Evolutionary conservation across 2,888 invertebrate species (phyloP).

Genomic region (Chloroclysta siterata): DNA sequence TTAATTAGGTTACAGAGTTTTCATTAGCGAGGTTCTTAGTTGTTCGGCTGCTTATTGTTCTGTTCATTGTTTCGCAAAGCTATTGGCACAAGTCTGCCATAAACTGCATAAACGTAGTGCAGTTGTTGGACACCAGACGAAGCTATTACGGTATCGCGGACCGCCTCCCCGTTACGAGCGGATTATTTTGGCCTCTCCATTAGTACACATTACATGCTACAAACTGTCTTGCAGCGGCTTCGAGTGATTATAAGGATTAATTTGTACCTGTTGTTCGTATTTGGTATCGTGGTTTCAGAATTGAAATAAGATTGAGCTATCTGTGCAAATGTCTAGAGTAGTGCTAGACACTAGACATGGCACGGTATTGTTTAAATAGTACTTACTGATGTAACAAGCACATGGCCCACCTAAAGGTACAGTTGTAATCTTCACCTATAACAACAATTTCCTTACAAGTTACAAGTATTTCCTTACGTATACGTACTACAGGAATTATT

Average conservation of each 20-base stretch:
- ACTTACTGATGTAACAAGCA: too few species aligned
- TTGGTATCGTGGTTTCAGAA: background rate
- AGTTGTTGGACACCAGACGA: constrained; percentile 26
- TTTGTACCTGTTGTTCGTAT: background rate
- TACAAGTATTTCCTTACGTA: too few species aligned
- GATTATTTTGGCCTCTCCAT: constrained; percentile 41
- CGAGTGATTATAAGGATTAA: constrained; percentile 6
- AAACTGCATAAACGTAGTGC: constrained; percentile 24
- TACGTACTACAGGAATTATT: too few species aligned
- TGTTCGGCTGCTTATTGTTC: constrained; percentile 13
- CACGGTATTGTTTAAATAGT: background rate
- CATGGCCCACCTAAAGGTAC: too few species aligned
- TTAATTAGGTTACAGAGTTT: too few species aligned
- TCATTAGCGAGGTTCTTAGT: background rate
- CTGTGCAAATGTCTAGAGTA: background rate
- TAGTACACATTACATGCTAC: constrained; percentile 10
- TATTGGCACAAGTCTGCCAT: constrained; percentile 16
- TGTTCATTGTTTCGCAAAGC: constrained; percentile 10
- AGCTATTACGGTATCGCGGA: constrained; percentile 34
- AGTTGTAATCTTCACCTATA: too few species aligned
- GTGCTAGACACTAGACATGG: background rate
- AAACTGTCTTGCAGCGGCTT: constrained; percentile 12
- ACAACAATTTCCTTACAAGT: too few species aligned
- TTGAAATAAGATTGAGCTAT: background rate
- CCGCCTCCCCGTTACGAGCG: constrained; percentile 43